phyloP scores from a whole-genome alignment of 2,113 vertebrate species.

The Corynorhinus townsendii region DNA sequence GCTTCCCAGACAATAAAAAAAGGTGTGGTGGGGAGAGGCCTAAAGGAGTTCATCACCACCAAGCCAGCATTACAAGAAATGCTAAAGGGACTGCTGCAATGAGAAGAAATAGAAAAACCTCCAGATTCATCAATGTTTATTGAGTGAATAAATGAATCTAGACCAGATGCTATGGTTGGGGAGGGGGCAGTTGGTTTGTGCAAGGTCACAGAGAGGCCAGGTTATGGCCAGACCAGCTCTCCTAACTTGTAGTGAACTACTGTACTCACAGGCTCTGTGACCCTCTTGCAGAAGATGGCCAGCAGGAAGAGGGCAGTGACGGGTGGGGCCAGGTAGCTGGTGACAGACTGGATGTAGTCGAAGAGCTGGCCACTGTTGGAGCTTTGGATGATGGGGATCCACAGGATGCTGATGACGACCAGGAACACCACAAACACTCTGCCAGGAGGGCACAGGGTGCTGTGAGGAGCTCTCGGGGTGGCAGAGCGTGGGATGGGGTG shows the following conservation, averaged over 20 bases:
- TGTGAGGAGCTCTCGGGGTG: fast-evolving
- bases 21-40: no score
- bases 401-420: slow-evolving; percentile 90
- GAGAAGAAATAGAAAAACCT: no score
- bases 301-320: slow-evolving; percentile 93
- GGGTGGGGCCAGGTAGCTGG: slow-evolving; percentile 93
- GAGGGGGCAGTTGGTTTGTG: not conserved
- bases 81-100: no score
- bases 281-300: slow-evolving; percentile 93
- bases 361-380: slow-evolving; percentile 95
- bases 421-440: slow-evolving; percentile 92
- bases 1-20: no score
- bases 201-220: not conserved
- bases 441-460: not conserved
- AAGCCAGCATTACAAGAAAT: no score
- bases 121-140: not conserved
- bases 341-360: slow-evolving; percentile 94
- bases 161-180: fast-evolving
- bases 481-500: fast-evolving
- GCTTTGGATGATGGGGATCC: slow-evolving; percentile 95
- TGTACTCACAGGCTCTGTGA: slow-evolving; percentile 90
- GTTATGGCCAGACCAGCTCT: not conserved
- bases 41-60: no score
- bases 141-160: not conserved
- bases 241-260: not conserved